phyloP scores from a whole-genome alignment of 2,888 invertebrate genomes.

The Brenthis daphne region DNA sequence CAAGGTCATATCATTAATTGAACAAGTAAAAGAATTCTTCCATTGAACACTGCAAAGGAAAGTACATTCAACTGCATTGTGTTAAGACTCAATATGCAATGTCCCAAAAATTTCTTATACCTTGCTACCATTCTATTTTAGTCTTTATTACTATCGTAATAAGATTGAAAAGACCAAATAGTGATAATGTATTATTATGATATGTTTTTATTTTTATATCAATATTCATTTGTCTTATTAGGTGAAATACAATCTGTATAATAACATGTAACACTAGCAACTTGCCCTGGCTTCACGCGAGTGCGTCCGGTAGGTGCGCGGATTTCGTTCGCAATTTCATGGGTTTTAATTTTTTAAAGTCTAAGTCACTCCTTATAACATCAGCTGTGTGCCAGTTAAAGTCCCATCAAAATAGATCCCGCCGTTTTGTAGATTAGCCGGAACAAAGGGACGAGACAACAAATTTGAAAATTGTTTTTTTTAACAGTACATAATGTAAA shows the following conservation, averaged over 20 bases:
- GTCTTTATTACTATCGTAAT: constrained; percentile 4
- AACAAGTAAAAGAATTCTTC: neutral
- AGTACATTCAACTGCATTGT: neutral
- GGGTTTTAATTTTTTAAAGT: too few relatives aligned
- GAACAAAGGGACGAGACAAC: too few relatives aligned
- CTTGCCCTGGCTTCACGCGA: too few relatives aligned
- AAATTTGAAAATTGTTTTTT: too few relatives aligned
- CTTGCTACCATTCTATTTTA: neutral
- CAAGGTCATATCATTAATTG: constrained; percentile 7
- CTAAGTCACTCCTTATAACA: too few relatives aligned
- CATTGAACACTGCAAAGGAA: neutral
- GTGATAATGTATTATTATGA: neutral
- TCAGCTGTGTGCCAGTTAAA: too few relatives aligned
- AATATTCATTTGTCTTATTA: neutral
- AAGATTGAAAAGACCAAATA: neutral
- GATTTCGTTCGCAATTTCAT: too few relatives aligned
- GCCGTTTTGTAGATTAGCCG: too few relatives aligned
- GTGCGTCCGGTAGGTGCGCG: too few relatives aligned
- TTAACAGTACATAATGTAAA: too few relatives aligned
- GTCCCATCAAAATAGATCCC: too few relatives aligned
- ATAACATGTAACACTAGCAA: neutral
- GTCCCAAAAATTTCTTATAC: neutral
- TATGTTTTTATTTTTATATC: neutral
- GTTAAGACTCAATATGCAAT: neutral
- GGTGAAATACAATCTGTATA: neutral